phyloP scores from a whole-genome alignment of 2,888 invertebrate genomes.

The Dynastes tityus region DNA sequence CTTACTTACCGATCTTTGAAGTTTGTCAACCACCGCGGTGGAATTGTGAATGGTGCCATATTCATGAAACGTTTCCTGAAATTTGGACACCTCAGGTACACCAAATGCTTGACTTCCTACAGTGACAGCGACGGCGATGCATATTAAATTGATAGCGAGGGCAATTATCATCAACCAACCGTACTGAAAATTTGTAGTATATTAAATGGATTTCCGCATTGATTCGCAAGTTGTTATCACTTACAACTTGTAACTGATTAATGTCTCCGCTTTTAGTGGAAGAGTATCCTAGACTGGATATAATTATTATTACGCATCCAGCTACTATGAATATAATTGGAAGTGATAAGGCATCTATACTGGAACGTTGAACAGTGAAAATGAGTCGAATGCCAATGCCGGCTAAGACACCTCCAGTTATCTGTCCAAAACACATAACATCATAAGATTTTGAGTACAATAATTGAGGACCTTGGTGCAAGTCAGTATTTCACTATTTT shows the following conservation, averaged over 20 bases:
- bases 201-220: neutral
- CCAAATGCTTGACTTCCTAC: conserved; percentile 1
- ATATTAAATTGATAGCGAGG: neutral
- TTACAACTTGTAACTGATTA: neutral
- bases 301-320: neutral
- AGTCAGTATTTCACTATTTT: too few species aligned
- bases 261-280: neutral
- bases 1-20: conserved; percentile 22
- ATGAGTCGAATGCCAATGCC: neutral
- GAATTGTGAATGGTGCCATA: neutral
- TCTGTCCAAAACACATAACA: neutral
- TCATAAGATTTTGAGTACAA: neutral
- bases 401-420: neutral
- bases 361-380: neutral
- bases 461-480: neutral
- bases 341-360: neutral
- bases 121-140: neutral
- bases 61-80: neutral
- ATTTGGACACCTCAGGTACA: neutral
- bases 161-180: conserved; percentile 1
- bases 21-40: neutral
- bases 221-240: neutral
- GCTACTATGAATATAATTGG: conserved; percentile 11
- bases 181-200: neutral
- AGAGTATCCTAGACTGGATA: neutral